A percentile compares a stretch with the other conserved stretches of the same genome.
Conservation (phyloP, 2,888 invertebrate genomes). For the Coelopa pilipes region DNA sequence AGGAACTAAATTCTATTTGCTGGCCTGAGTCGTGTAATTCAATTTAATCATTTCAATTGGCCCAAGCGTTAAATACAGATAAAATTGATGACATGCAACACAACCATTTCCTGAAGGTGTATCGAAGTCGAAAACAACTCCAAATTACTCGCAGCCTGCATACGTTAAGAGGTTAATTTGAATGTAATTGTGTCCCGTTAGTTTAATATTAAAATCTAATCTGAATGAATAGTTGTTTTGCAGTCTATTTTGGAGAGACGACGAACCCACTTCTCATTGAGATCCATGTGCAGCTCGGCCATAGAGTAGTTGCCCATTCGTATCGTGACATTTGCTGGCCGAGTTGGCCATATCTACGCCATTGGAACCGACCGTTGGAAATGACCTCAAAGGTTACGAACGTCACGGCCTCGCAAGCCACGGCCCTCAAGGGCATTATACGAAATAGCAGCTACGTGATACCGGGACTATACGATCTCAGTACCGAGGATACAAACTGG, state of each 20-base stretch:
- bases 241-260: not conserved
- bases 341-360: not conserved
- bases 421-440: conserved; percentile 58
- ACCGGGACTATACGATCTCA: conserved; percentile 74
- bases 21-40: conserved; percentile 32
- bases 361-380: conserved; percentile 1
- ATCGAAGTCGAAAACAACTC: conserved; percentile 19
- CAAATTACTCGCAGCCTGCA: conserved; percentile 17
- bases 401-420: conserved; percentile 57
- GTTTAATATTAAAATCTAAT: conserved; percentile 50
- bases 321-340: not conserved
- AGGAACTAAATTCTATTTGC: not conserved
- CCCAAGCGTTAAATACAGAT: not conserved
- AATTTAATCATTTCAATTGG: conserved; percentile 38
- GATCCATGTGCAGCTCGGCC: too few species aligned
- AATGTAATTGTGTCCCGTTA: conserved; percentile 36
- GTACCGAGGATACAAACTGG: conserved; percentile 87
- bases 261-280: too few species aligned
- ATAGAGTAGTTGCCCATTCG: too few species aligned
- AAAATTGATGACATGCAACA: conserved; percentile 26
- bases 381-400: conserved; percentile 59
- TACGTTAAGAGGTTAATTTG: conserved; percentile 20
- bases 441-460: conserved; percentile 67
- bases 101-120: conserved; percentile 16
- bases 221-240: conserved; percentile 48